Evolutionary conservation across 2,888 invertebrate species (phyloP).

Genomic region (Gnatocerus cornutus): DNA sequence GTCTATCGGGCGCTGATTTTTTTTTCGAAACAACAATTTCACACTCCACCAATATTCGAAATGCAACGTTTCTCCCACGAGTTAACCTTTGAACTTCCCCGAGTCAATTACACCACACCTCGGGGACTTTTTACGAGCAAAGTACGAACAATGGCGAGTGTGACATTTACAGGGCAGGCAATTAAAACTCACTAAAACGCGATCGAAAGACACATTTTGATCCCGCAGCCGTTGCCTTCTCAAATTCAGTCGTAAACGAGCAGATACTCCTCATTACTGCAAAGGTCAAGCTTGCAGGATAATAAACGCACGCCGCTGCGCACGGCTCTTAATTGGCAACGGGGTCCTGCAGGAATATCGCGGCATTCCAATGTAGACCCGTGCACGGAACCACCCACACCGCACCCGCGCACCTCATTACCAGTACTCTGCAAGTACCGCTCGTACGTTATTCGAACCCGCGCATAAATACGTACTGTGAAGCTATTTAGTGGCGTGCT

Average conservation of each 20-base stretch:
- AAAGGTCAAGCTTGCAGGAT: slow-evolving; percentile 1
- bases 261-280: not conserved
- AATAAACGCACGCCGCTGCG: not conserved
- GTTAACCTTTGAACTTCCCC: slow-evolving; percentile 56
- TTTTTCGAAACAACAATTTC: slow-evolving; percentile 52
- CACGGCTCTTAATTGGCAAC: not conserved
- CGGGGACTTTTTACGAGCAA: slow-evolving; percentile 31
- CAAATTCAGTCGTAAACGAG: not conserved
- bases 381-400: slow-evolving; percentile 62
- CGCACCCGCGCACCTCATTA: slow-evolving; percentile 66
- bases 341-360: not conserved
- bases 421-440: slow-evolving; percentile 60
- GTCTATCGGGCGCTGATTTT: slow-evolving; percentile 12
- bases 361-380: slow-evolving; percentile 30
- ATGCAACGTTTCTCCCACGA: slow-evolving; percentile 59
- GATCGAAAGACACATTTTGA: not conserved
- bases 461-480: slow-evolving; percentile 65
- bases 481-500: slow-evolving; percentile 67
- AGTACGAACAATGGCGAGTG: slow-evolving; percentile 53
- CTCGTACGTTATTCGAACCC: slow-evolving; percentile 64
- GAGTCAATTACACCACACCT: slow-evolving; percentile 49
- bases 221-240: not conserved
- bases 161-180: slow-evolving; percentile 53
- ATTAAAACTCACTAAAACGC: slow-evolving; percentile 48
- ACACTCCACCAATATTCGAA: slow-evolving; percentile 60